phyloP scores from a whole-genome alignment of 2,113 vertebrate species.

The Cervus canadensis region DNA sequence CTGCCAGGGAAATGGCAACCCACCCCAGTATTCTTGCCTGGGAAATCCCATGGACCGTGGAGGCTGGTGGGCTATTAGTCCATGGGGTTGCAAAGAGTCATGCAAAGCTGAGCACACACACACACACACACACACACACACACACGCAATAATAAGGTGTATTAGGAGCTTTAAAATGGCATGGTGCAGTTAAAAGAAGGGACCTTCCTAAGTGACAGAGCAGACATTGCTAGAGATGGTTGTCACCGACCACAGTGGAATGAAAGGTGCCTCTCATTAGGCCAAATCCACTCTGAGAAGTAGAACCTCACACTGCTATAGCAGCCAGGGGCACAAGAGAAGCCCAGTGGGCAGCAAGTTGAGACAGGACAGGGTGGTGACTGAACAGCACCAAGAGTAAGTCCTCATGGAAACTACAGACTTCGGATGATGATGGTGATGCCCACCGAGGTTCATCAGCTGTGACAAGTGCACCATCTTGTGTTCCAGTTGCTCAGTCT shows the following conservation, averaged over 20 bases:
- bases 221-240: background rate
- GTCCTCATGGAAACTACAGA: background rate
- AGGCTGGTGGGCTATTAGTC: background rate
- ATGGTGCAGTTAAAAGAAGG: background rate
- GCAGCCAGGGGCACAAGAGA: background rate
- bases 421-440: background rate
- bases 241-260: background rate
- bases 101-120: background rate
- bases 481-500: background rate
- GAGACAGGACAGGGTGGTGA: background rate
- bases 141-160: background rate
- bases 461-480: background rate
- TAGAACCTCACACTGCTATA: fast-evolving
- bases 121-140: background rate
- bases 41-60: background rate
- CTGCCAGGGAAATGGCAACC: background rate
- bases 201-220: background rate
- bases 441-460: background rate
- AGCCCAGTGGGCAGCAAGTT: background rate
- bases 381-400: background rate
- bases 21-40: background rate
- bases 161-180: background rate
- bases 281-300: background rate
- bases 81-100: background rate
- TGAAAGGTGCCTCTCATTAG: background rate